Conservation (phyloP, 2,888 invertebrate species). For the Yponomeuta cagnagella region DNA sequence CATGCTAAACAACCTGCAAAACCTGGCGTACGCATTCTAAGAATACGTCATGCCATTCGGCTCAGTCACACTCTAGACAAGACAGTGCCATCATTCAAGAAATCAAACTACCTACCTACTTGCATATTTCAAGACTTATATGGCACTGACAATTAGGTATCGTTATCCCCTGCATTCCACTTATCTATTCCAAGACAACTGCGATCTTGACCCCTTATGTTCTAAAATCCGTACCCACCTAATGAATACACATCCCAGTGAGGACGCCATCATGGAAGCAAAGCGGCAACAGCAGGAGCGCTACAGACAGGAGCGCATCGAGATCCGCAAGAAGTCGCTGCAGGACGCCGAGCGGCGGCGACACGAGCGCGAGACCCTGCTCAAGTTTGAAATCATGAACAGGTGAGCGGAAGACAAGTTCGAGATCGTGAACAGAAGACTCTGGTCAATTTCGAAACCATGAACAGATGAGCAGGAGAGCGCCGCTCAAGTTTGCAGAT, state of each 20-base stretch:
- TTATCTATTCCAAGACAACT: too few relatives aligned
- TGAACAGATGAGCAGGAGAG: conserved; percentile 50
- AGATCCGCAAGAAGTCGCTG: conserved; percentile 39
- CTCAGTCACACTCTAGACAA: too few relatives aligned
- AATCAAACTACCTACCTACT: too few relatives aligned
- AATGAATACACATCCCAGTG: conserved; percentile 31
- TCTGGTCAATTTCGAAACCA: conserved; percentile 67
- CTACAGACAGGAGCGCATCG: conserved; percentile 39
- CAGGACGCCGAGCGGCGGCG: conserved; percentile 41
- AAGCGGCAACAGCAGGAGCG: conserved; percentile 37
- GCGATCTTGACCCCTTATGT: too few relatives aligned
- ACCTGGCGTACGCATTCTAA: too few relatives aligned
- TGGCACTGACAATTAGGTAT: too few relatives aligned
- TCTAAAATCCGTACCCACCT: not conserved
- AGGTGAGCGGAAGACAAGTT: conserved; percentile 31
- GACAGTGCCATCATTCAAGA: too few relatives aligned
- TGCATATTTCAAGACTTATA: too few relatives aligned
- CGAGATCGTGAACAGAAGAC: not conserved
- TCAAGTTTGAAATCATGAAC: conserved; percentile 75
- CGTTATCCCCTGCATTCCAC: too few relatives aligned
- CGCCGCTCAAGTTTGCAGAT: too few relatives aligned
- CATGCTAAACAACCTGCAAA: too few relatives aligned
- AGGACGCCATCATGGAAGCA: conserved; percentile 42
- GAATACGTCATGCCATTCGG: too few relatives aligned
- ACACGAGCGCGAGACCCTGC: conserved; percentile 48